Evolutionary conservation across 2,888 invertebrate species (phyloP).

Genomic region (Ditula angustiorana): DNA sequence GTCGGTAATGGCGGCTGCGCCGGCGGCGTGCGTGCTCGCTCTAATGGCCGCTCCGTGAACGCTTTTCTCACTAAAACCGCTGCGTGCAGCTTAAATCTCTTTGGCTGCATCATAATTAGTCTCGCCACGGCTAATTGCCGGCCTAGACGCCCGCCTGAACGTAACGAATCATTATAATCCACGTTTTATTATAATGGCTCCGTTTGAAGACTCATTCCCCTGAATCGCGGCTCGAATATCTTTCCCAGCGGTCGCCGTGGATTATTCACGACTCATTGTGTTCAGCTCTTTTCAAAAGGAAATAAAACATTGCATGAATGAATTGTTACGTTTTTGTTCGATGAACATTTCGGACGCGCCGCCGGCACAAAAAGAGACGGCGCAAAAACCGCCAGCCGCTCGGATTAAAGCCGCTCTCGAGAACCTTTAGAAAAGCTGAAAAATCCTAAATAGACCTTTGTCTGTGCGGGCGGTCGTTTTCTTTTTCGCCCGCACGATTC

Average conservation of each 20-base stretch:
- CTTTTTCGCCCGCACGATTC: conserved; percentile 11
- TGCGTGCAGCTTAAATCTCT: conserved; percentile 58
- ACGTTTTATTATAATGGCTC: conserved; percentile 63
- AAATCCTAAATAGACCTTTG: conserved; percentile 27
- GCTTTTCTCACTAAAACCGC: conserved; percentile 50
- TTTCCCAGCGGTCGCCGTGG: conserved; percentile 70
- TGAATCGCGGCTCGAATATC: conserved; percentile 63
- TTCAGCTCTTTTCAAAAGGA: conserved; percentile 66
- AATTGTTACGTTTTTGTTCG: conserved; percentile 67
- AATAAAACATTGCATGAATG: conserved; percentile 72
- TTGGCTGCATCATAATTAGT: conserved; percentile 63
- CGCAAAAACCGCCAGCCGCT: conserved; percentile 25
- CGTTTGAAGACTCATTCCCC: conserved; percentile 61
- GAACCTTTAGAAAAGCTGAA: conserved; percentile 30
- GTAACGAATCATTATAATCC: conserved; percentile 66
- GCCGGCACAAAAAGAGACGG: conserved; percentile 63
- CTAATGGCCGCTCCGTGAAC: conserved; percentile 47
- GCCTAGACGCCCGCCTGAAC: conserved; percentile 53
- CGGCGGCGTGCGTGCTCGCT: conserved; percentile 45
- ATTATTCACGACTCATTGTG: conserved; percentile 78
- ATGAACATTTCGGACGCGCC: conserved; percentile 67
- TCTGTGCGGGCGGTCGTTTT: conserved; percentile 9
- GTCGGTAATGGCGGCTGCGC: conserved; percentile 57
- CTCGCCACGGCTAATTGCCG: conserved; percentile 58
- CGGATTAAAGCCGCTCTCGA: conserved; percentile 32